Base-by-base conservation (phyloP, 2,888 invertebrate species). In the Blomia tropicalis region DNA sequence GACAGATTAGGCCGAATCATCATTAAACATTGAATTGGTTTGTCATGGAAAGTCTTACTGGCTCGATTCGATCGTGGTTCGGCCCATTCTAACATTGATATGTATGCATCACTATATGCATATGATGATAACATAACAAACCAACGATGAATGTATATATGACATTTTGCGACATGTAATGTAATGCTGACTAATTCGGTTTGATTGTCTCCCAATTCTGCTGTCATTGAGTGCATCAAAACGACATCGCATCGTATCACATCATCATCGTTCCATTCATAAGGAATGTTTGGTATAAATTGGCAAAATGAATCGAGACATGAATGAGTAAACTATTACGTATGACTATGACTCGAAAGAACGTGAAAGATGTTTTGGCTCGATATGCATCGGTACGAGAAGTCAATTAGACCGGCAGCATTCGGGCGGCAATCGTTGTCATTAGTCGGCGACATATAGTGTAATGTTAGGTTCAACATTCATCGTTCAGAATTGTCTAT, bases 271-370 rank as follows among this genome's bases (percentile, higher is more conserved):
- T 27, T 7, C 23, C 51, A 47, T 47, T 47, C 51, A 47, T 47
- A 47, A 47, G 51, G 51, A 47, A 47, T 47, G 51, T 27, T 41
- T 11, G 51, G 51, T 11, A 47, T 47, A 47, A 47, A 47, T 47
- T 47, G 51, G 51, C 51, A 47, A 47, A 47, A 47, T 47, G 51
- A 47, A 47, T 47, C 22, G n/a, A 17, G 41, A 41, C 14, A 41
- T 41, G 41, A 41, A 17, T 14, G 41, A n/a, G n/a, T 41, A n/a
- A 41, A 41, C 14, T n/a, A 41, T 41, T 41, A 14, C 14, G 41
- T 14, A 41, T 41, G 41, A 41, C 14, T 14, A 14, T 17, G 14
- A 41, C 41, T 41, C 51, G 22, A 47, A 7, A 47, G 23, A 27
- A 7, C 7, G 14, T 7, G 7, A 7, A 17, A 36, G 36, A 36